Percentiles rank a stretch among this genome's conserved stretches.
Conservation (phyloP, 2,113 vertebrate species). For the Epinephelus fuscoguttatus region DNA sequence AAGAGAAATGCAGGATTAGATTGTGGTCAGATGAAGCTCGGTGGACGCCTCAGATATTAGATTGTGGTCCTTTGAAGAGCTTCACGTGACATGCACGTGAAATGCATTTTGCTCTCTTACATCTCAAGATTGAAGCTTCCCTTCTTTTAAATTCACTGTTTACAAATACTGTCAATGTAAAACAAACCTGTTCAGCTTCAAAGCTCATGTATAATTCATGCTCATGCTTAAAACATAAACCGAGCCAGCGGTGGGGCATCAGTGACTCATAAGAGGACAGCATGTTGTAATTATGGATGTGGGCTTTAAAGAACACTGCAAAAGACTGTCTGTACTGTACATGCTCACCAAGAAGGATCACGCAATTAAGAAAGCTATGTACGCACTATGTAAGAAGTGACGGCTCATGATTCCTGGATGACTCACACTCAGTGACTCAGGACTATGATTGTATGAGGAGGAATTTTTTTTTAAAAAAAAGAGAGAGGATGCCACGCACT, state of each 20-base stretch:
- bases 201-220: conserved; percentile 76
- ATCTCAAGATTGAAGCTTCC: conserved; percentile 21
- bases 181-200: conserved; percentile 66
- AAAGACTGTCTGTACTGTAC: conserved; percentile 27
- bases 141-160: conserved; percentile 45
- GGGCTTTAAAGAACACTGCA: conserved; percentile 36
- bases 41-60: conserved; percentile 4
- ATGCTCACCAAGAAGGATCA: conserved; percentile 39
- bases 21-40: conserved; percentile 3
- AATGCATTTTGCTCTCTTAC: background rate
- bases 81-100: background rate
- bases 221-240: conserved; percentile 75
- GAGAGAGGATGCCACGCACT: background rate
- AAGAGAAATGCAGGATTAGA: conserved; percentile 17
- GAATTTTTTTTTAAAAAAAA: conserved; percentile 13
- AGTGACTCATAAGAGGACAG: conserved; percentile 49
- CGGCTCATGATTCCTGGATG: conserved; percentile 35
- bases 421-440: conserved; percentile 60
- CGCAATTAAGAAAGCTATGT: conserved; percentile 42
- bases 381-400: background rate
- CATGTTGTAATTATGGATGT: conserved; percentile 60
- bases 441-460: conserved; percentile 21
- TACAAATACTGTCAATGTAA: conserved; percentile 66
- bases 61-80: conserved; percentile 19
- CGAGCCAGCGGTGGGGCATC: conserved; percentile 28